Evolutionary conservation across 2,113 vertebrate genomes (phyloP).

Genomic region (Sturnira hondurensis): DNA sequence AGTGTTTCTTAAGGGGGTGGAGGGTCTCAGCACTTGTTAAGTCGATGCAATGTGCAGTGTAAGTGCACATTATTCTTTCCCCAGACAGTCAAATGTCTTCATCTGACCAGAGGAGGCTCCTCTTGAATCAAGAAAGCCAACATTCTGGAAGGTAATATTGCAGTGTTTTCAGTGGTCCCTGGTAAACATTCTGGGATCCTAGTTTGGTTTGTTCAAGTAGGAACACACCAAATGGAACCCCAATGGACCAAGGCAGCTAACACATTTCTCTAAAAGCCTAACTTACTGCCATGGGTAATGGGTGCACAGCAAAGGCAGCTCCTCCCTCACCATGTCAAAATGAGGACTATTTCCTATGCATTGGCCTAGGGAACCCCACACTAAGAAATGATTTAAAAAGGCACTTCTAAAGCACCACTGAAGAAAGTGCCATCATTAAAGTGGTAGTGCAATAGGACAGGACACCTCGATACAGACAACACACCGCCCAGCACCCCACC

Average conservation of each 20-base stretch:
- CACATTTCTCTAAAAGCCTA: background rate
- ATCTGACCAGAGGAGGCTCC: background rate
- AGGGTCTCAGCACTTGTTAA: background rate
- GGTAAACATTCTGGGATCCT: background rate
- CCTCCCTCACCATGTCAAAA: rapidly evolving
- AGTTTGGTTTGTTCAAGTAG: background rate
- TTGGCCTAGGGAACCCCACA: background rate
- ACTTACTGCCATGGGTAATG: background rate
- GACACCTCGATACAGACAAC: background rate
- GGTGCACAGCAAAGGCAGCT: background rate
- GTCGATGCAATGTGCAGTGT: background rate
- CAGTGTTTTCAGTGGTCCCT: background rate
- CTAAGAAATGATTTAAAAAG: background rate
- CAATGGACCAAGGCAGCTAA: background rate
- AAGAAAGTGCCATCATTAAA: background rate
- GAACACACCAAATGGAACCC: background rate
- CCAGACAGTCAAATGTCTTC: background rate
- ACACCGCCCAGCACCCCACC: background rate
- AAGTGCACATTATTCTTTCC: background rate
- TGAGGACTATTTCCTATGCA: background rate
- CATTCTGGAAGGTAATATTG: background rate
- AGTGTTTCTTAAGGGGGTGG: background rate
- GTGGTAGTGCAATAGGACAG: background rate
- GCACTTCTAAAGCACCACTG: background rate
- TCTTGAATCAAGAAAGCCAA: background rate